Base-by-base conservation (phyloP, 2,797 vertebrate species). In the Microcaecilia unicolor region DNA sequence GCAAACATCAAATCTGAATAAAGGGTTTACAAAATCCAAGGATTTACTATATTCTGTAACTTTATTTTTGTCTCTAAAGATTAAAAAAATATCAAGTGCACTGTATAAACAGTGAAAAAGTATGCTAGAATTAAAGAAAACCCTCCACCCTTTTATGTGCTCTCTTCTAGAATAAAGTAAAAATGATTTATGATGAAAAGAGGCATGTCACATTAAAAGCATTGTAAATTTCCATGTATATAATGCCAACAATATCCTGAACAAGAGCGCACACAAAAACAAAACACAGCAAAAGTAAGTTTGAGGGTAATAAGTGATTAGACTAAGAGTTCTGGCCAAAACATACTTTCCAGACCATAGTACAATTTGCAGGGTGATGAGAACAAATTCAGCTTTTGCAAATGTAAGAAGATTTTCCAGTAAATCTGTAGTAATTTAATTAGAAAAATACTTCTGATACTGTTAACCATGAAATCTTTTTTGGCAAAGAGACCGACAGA, bases 401-500 rank as follows among this genome's bases (percentile, higher is more conserved):
- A 74, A 63, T 41, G 28, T 32, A 55, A 57, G 52, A 51, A 9
- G 18, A 63, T 70, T 76, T 69, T 70, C 61, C 61, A 59, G 44
- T 37, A 58, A 69, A 70, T 25, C 34, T 19, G 63, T 64, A 72
- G 41, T 60, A 64, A 31, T 20, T 57, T 61, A 50, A 70, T 67
- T 71, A 65, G 38, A 19, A 50, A 57, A 68, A 48, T 55, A 32
- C 10, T 57, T 44, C 40, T 44, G 46, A 42, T 68, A 44, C 39
- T 48, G 32, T 59, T 67, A 56, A 31, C 48, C 58, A 51, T 54
- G 64, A 68, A 83, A 83, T 70, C 68, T 78, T 76, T 75, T 68
- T 76, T 80, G 72, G 79, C 70, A 57, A 78, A 58, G 62, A 71
- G 52, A 73, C 69, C 82, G 55, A 64, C 58, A 57, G 62, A 54